A percentile compares a stretch with the other conserved stretches of the same genome.
Conservation (phyloP, 1,140 invertebrate species). For the Probaryconus sp. region DNA sequence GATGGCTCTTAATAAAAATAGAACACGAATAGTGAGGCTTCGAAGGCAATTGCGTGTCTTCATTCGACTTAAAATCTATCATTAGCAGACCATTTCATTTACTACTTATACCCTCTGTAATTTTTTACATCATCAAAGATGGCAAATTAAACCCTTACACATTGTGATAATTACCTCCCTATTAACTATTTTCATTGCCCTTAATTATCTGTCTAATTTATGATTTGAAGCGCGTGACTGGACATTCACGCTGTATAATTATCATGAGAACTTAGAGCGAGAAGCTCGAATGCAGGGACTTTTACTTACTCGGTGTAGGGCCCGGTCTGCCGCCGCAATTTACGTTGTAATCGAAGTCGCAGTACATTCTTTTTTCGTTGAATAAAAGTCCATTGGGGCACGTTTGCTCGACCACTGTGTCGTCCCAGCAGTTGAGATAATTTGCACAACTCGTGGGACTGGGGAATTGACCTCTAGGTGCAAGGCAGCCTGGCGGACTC, state of each 20-base stretch:
- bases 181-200: too few species aligned
- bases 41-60: constrained; percentile 17
- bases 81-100: constrained; percentile 16
- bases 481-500: constrained; percentile 65
- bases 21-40: constrained; percentile 22
- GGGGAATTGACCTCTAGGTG: constrained; percentile 80
- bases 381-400: constrained; percentile 82
- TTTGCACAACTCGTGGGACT: constrained; percentile 80
- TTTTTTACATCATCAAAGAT: neutral
- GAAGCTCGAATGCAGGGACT: too few species aligned
- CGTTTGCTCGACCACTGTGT: constrained; percentile 81
- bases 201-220: neutral
- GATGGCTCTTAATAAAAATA: constrained; percentile 67
- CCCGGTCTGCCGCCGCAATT: constrained; percentile 80
- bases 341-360: constrained; percentile 82
- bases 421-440: constrained; percentile 86
- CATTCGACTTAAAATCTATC: constrained; percentile 15
- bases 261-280: too few species aligned
- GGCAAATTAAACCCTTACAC: too few species aligned
- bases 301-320: constrained; percentile 71
- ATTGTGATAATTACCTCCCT: too few species aligned
- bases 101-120: neutral
- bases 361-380: constrained; percentile 79
- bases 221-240: too few species aligned
- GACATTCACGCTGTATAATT: too few species aligned